A percentile compares a stretch with the other conserved stretches of the same genome.
phyloP scores from a whole-genome alignment of 2,888 invertebrate species.

The Agrotis ipsilon region DNA sequence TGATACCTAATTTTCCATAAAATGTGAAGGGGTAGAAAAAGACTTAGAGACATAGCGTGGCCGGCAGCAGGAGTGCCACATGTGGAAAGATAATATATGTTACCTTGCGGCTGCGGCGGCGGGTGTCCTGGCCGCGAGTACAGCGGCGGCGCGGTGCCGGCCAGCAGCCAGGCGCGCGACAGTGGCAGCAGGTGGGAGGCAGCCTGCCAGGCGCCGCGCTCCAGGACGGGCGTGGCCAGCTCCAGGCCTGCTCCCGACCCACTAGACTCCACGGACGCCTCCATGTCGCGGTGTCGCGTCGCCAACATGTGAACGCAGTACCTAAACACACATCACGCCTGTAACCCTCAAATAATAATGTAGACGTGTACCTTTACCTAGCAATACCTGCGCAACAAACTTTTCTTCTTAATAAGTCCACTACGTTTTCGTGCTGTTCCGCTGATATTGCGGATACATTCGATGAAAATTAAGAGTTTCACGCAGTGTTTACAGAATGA shows the following conservation, averaged over 20 bases:
- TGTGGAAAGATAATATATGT: neutral
- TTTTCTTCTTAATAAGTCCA: too few relatives aligned
- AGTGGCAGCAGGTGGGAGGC: slow-evolving; percentile 89
- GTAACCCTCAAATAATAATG: too few relatives aligned
- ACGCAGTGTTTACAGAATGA: neutral
- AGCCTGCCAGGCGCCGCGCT: slow-evolving; percentile 79
- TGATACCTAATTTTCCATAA: too few relatives aligned
- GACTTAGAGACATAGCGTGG: too few relatives aligned
- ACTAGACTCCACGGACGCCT: slow-evolving; percentile 70
- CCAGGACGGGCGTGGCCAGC: slow-evolving; percentile 94
- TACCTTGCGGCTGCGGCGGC: slow-evolving; percentile 72
- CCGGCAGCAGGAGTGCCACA: neutral
- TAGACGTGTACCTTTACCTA: too few relatives aligned
- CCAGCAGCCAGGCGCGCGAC: slow-evolving; percentile 94
- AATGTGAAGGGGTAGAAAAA: too few relatives aligned
- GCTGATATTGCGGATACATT: neutral
- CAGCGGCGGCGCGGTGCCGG: slow-evolving; percentile 92
- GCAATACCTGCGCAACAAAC: too few relatives aligned
- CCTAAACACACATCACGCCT: slow-evolving; percentile 51
- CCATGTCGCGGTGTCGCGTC: slow-evolving; percentile 91
- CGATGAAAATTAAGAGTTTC: neutral
- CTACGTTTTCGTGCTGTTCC: neutral
- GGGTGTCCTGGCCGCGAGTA: slow-evolving; percentile 84
- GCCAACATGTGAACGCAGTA: slow-evolving; percentile 89
- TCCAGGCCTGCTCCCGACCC: slow-evolving; percentile 91